phyloP scores from a whole-genome alignment of 2,888 invertebrate genomes.

The Nyleta sp. region DNA sequence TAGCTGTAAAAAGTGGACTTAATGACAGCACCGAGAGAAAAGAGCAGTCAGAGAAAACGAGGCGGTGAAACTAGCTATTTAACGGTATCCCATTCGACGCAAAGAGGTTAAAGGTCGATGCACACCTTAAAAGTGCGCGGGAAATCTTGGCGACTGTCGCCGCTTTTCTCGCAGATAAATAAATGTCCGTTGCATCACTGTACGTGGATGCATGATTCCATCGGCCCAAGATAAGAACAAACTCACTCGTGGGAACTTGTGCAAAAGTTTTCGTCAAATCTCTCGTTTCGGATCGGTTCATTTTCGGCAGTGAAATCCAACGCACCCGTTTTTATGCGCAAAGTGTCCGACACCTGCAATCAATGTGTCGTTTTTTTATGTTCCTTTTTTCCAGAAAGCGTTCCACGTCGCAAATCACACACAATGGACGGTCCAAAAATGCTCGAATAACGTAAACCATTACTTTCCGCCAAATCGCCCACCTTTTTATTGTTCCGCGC shows the following conservation, averaged over 20 bases:
- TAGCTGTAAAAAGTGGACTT: slow-evolving; percentile 42
- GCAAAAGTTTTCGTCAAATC: no score
- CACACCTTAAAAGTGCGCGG: slow-evolving; percentile 53
- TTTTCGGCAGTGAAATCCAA: slow-evolving; percentile 12
- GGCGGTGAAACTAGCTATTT: slow-evolving; percentile 64
- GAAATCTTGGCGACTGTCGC: slow-evolving; percentile 49
- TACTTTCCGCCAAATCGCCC: slow-evolving; percentile 34
- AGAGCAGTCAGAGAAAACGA: slow-evolving; percentile 61
- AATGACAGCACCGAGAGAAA: slow-evolving; percentile 47
- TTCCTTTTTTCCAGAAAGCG: slow-evolving; percentile 6
- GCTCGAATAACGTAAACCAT: slow-evolving; percentile 32
- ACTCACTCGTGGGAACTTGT: slow-evolving; percentile 20
- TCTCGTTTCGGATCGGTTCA: slow-evolving; percentile 10
- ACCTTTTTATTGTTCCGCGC: slow-evolving; percentile 45
- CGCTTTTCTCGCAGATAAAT: slow-evolving; percentile 46
- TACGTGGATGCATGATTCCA: slow-evolving; percentile 34
- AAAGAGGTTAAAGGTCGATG: slow-evolving; percentile 58
- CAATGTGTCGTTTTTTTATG: slow-evolving; percentile 1
- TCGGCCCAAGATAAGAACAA: slow-evolving; percentile 14
- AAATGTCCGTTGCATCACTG: slow-evolving; percentile 46
- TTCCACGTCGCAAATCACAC: slow-evolving; percentile 44
- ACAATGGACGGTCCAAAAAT: slow-evolving; percentile 53
- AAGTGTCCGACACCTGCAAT: not conserved
- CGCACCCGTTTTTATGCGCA: slow-evolving; percentile 3
- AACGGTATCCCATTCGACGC: slow-evolving; percentile 61